Evolutionary conservation across 2,113 vertebrate species (phyloP).

Genomic region (Naja naja): DNA sequence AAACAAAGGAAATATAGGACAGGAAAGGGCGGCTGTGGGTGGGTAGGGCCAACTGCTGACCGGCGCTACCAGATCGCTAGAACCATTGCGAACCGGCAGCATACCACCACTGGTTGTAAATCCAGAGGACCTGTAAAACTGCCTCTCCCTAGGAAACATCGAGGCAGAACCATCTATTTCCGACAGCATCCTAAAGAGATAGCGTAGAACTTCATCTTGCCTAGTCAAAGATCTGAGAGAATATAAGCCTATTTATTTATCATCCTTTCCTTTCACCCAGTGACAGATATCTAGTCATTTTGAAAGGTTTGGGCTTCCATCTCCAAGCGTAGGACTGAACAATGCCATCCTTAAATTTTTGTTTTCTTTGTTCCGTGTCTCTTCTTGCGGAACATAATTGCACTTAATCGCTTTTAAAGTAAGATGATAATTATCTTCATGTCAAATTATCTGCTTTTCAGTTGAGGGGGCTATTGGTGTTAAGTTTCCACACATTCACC

Average conservation of each 20-base stretch:
- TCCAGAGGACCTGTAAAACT: no score
- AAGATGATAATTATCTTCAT: constrained; percentile 53
- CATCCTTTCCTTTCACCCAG: neutral
- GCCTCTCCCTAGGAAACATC: neutral
- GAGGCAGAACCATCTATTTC: neutral
- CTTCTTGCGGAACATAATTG: constrained; percentile 33
- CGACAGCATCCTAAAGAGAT: neutral
- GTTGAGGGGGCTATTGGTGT: constrained; percentile 46
- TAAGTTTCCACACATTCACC: constrained; percentile 39
- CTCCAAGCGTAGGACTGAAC: no score
- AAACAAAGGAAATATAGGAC: no score
- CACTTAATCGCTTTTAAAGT: constrained; percentile 54
- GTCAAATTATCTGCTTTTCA: constrained; percentile 54
- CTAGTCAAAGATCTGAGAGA: neutral
- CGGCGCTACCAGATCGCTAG: no score
- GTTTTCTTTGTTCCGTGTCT: constrained; percentile 35
- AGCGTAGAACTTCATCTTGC: neutral
- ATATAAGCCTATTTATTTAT: neutral
- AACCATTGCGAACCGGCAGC: no score
- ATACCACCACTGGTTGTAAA: no score
- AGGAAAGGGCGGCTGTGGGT: no score
- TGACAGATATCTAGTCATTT: neutral
- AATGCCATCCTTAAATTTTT: constrained; percentile 9
- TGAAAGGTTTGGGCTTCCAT: neutral
- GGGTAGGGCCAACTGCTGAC: no score